Evolutionary conservation across 2,113 vertebrate genomes (phyloP).

Genomic region (Emydocephalus ijimae): DNA sequence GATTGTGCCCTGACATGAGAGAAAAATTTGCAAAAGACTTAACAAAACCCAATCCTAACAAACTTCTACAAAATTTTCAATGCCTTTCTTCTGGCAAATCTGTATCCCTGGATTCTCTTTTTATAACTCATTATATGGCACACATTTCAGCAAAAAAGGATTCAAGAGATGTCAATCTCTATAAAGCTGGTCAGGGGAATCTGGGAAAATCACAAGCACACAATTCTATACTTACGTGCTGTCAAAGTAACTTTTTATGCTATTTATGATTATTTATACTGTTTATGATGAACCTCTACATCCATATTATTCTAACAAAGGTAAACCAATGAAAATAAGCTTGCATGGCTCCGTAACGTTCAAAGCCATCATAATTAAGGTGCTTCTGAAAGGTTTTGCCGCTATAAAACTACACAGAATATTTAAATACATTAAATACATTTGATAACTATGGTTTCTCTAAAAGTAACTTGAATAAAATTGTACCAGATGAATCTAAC

Average conservation of each 20-base stretch:
- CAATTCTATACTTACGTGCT: background rate
- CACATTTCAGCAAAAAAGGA: background rate
- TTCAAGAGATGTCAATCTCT: background rate
- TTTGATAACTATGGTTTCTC: background rate
- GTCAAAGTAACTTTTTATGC: slow-evolving; percentile 49
- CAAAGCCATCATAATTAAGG: background rate
- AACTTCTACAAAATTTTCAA: slow-evolving; percentile 28
- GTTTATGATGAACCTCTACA: background rate
- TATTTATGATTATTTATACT: slow-evolving; percentile 16
- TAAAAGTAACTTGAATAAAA: background rate
- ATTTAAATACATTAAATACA: background rate
- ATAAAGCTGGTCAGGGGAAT: background rate
- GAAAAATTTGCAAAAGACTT: background rate
- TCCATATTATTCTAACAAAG: slow-evolving; percentile 6
- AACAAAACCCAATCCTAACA: slow-evolving; percentile 19
- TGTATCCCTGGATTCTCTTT: background rate
- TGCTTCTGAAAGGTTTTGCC: background rate
- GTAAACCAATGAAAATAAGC: background rate
- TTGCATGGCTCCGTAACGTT: slow-evolving; percentile 29
- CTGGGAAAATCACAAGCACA: background rate
- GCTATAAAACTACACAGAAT: background rate
- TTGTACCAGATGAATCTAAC: background rate
- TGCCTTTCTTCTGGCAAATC: background rate
- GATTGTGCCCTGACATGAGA: slow-evolving; percentile 32
- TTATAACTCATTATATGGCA: background rate